Evolutionary conservation across 2,113 vertebrate genomes (phyloP), one percentile per base, ranked within the genome.

Genomic region (Thunnus thynnus): DNA sequence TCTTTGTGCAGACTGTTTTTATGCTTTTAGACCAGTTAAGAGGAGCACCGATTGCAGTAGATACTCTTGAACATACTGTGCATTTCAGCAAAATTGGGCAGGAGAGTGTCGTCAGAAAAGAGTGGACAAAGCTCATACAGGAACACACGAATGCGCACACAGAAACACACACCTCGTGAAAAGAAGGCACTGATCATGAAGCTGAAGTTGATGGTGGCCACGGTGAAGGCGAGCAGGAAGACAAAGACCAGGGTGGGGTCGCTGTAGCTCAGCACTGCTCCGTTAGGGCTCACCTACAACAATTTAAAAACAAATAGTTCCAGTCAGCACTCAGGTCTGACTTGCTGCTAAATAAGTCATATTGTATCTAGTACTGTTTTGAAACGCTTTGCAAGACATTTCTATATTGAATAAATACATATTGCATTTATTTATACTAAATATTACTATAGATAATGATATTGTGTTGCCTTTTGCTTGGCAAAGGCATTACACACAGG

Each of bases 181-280:
- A 99, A 99, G 95, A 99, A 99, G 77, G 96, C 96, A 94, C 98
- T 99, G 94, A 99, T 96, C 98, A 99, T 99, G 94, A 99, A 99
- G 94, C 98, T 98, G 95, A 99, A 99, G 94, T 95, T 97, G 92
- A 99, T 97, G 68, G 98, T 95, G 72, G 98, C 95, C 83, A 97
- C 30, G 1, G 96, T 95, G 75, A 99, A 99, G 68, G 94, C 55
- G 5, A 96, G 85, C 1, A 99, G 94, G 94, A 98, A 99, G 81
- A 94, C 88, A 61, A 99, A 98, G 51, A 99, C 95, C 86, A 99
- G 92, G 0, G 95, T 95, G 54, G 98, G 98, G 87, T 99, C 97
- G 0, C 98, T 99, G 93, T 94, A 92, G n/a, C 94, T 93, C 78
- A 99, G 94, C 57, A 99, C 98, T 0, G 98, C 97, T 64, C 97